phyloP scores from a whole-genome alignment of 2,113 vertebrate species.

The Scytalopus superciliaris region DNA sequence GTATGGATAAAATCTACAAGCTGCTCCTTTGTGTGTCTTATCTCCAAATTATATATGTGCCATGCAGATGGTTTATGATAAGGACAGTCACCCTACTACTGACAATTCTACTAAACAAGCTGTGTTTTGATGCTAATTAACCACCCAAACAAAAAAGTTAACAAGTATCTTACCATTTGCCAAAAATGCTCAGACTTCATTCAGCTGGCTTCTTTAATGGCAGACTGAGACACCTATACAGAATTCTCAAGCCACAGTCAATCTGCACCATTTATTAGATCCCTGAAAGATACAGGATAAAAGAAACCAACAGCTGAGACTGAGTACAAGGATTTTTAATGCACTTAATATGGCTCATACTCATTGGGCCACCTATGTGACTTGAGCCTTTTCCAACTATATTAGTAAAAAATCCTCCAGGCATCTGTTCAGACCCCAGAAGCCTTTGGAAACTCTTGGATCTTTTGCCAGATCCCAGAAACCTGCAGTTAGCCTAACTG shows the following conservation, averaged over 20 bases:
- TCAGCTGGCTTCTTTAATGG: not conserved
- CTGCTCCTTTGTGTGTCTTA: not conserved
- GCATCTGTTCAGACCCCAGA: not conserved
- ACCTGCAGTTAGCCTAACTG: not conserved
- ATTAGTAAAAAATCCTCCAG: not conserved
- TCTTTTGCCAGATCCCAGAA: slow-evolving; percentile 25
- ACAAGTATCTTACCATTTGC: not conserved
- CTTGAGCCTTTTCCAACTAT: slow-evolving; percentile 28
- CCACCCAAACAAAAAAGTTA: not conserved
- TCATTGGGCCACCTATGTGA: slow-evolving; percentile 4
- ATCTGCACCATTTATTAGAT: not conserved
- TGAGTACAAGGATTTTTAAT: not conserved
- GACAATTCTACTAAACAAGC: not conserved
- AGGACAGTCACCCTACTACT: not conserved
- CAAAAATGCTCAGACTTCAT: not conserved
- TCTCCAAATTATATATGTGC: not conserved
- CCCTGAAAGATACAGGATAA: not conserved
- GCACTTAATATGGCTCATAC: not conserved
- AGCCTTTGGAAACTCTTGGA: not conserved
- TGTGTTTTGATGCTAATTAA: not conserved
- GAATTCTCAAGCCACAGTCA: not conserved
- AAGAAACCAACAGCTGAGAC: not conserved
- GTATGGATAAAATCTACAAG: not conserved
- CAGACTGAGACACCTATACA: not conserved
- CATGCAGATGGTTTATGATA: not conserved